These are phyloP conservation scores for Glaucopsyche alexis DNA, from an alignment of 2,888 invertebrate genomes.

Conservation along the genomic window DNA sequence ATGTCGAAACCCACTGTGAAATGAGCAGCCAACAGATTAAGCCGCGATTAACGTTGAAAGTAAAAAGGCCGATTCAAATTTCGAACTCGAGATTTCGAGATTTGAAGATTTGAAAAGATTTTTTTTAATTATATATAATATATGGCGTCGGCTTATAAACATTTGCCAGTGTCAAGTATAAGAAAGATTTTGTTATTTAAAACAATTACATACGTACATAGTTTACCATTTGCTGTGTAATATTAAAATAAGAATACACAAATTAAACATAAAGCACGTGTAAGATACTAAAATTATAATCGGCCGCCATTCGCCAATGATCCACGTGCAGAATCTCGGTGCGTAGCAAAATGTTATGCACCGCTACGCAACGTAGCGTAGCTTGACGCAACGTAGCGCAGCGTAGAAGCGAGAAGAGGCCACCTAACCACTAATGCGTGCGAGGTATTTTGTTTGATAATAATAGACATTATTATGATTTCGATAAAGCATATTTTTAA, in stretches of 20 bases:
- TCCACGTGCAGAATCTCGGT: not conserved
- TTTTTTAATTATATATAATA: too few relatives aligned
- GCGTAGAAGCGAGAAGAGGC: not conserved
- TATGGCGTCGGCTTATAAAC: too few relatives aligned
- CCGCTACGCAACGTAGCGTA: not conserved
- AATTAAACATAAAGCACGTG: not conserved
- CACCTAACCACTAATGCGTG: not conserved
- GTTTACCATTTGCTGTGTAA: too few relatives aligned
- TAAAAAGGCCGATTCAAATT: slow-evolving; percentile 8
- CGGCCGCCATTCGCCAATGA: not conserved
- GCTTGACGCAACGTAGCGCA: not conserved
- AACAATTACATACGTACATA: too few relatives aligned
- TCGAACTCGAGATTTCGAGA: not conserved
- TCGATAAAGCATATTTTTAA: not conserved
- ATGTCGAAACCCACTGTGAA: slow-evolving; percentile 1
- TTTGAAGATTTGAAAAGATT: not conserved
- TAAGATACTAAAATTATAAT: not conserved
- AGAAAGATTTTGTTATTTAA: too few relatives aligned
- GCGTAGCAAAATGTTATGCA: not conserved
- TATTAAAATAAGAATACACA: not conserved
- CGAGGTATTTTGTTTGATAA: not conserved
- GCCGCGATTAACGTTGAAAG: not conserved
- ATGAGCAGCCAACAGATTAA: not conserved
- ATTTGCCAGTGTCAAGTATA: too few relatives aligned
- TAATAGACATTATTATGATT: not conserved